Percentiles rank a stretch among this genome's conserved stretches.
These are phyloP conservation scores for Vulpes vulpes DNA, from an alignment of 2,113 vertebrate species.

Conservation along the genomic window DNA sequence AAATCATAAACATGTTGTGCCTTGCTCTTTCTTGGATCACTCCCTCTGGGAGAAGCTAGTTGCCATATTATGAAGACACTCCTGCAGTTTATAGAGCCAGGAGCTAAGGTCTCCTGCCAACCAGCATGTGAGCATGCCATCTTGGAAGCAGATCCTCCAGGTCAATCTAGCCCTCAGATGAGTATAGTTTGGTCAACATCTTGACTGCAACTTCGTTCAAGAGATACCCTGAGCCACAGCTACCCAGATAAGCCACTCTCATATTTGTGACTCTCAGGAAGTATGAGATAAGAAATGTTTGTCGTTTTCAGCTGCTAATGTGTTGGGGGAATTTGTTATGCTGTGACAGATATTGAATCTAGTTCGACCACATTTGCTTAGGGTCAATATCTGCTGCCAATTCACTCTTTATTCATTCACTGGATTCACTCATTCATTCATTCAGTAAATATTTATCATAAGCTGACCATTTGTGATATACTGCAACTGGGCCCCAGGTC, in stretches of 20 bases:
- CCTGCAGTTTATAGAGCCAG: background rate
- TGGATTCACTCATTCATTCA: background rate
- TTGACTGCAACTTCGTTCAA: background rate
- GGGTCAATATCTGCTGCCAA: background rate
- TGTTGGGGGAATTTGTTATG: background rate
- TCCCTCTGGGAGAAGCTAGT: background rate
- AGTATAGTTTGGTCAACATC: background rate
- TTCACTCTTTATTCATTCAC: background rate
- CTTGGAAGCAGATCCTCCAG: background rate
- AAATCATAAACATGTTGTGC: background rate
- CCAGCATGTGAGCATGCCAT: fast-evolving
- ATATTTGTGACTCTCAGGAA: background rate
- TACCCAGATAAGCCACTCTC: background rate
- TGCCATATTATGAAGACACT: background rate
- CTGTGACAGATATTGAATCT: too few relatives aligned
- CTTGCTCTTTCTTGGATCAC: background rate
- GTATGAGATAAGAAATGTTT: background rate
- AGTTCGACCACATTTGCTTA: background rate
- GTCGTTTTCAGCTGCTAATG: background rate
- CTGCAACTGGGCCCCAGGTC: background rate
- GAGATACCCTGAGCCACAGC: background rate
- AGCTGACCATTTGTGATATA: background rate
- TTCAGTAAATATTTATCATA: background rate
- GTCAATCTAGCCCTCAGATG: background rate
- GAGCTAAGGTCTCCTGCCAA: background rate